These are phyloP conservation scores for Drosophila orosa DNA, from an alignment of 1,140 invertebrate species.

Conservation along the genomic window DNA sequence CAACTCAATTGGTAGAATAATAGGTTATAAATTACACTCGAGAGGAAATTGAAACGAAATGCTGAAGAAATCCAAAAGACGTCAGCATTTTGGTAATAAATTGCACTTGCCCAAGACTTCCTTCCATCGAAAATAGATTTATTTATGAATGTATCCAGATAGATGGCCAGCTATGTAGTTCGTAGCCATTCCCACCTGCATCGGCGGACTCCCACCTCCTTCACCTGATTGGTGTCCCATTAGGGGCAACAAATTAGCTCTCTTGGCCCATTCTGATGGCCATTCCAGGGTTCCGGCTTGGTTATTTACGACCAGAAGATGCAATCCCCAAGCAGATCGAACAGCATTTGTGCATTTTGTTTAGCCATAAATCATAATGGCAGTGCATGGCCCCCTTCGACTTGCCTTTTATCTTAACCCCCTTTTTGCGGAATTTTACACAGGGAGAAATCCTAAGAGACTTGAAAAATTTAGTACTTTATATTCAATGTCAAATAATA, in stretches of 20 bases:
- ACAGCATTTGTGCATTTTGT: constrained; percentile 75
- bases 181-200: constrained; percentile 27
- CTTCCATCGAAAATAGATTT: constrained; percentile 40
- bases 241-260: constrained; percentile 73
- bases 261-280: constrained; percentile 43
- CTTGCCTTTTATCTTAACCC: background rate
- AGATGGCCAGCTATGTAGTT: constrained; percentile 18
- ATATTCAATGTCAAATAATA: background rate
- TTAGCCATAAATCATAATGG: constrained; percentile 74
- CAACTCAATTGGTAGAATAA: constrained; percentile 26
- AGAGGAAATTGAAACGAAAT: constrained; percentile 39
- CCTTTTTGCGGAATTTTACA: constrained; percentile 2
- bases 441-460: background rate
- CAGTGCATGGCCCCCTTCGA: constrained; percentile 29
- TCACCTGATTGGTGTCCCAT: constrained; percentile 59
- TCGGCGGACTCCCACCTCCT: background rate
- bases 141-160: constrained; percentile 46
- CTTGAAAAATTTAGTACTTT: accelerated
- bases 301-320: constrained; percentile 68
- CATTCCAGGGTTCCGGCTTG: constrained; percentile 30
- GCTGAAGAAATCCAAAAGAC: constrained; percentile 34
- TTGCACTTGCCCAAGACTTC: constrained; percentile 39
- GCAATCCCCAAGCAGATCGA: constrained; percentile 64
- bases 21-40: constrained; percentile 28
- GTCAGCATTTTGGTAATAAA: constrained; percentile 53